phyloP scores from a whole-genome alignment of 1,140 invertebrate genomes.

The Drosophila littoralis region DNA sequence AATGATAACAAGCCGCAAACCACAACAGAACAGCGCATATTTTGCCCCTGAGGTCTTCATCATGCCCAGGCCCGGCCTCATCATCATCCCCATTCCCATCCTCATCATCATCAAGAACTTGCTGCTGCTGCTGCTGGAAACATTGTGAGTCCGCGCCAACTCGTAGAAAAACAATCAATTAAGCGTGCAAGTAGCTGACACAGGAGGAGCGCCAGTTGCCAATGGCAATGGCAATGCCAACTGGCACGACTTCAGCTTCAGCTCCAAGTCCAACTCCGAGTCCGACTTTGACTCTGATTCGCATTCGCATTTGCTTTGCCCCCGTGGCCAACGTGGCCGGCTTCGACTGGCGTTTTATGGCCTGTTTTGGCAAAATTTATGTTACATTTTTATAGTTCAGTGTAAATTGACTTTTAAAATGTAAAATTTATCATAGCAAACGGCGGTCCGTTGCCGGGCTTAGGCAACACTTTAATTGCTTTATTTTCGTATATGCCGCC shows the following conservation, averaged over 20 bases:
- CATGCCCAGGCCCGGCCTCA: conserved; percentile 26
- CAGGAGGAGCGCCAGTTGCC: conserved; percentile 64
- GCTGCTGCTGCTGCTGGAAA: conserved; percentile 13
- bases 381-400: conserved; percentile 83
- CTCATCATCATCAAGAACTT: conserved; percentile 11
- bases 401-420: conserved; percentile 83
- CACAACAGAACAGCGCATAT: conserved; percentile 53
- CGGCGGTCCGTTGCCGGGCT: conserved; percentile 24
- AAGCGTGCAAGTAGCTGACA: conserved; percentile 77
- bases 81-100: not conserved
- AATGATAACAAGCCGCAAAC: conserved; percentile 79
- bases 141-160: conserved; percentile 52
- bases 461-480: conserved; percentile 61
- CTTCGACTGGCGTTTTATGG: conserved; percentile 63
- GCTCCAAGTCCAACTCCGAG: conserved; percentile 16
- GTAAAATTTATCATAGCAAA: conserved; percentile 80
- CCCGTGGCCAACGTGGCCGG: not conserved
- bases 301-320: conserved; percentile 6
- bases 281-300: conserved; percentile 1
- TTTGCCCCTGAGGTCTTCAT: conserved; percentile 81
- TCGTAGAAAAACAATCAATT: conserved; percentile 83
- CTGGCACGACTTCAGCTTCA: conserved; percentile 1
- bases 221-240: conserved; percentile 57
- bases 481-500: conserved; percentile 36
- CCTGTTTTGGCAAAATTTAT: conserved; percentile 80